These are phyloP conservation scores for Steinernema carpocapsae DNA, from an alignment of 2,888 invertebrate genomes.

Conservation along the genomic window DNA sequence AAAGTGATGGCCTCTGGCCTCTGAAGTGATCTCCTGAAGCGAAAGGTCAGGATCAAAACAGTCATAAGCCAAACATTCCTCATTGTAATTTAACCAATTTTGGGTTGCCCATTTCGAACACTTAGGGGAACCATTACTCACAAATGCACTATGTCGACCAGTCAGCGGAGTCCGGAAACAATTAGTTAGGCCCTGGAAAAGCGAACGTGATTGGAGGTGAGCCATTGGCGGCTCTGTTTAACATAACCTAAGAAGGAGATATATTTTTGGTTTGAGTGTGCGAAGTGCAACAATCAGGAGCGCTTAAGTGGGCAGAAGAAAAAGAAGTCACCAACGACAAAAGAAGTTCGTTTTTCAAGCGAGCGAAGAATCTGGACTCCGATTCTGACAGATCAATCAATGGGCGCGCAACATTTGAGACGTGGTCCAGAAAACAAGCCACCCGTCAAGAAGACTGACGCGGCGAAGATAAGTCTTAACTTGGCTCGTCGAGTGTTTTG, in stretches of 20 bases:
- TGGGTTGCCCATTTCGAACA: not conserved
- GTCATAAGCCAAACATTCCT: no score
- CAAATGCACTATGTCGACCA: not conserved
- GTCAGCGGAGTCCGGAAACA: not conserved
- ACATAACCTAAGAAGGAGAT: not conserved
- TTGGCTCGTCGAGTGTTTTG: constrained; percentile 6
- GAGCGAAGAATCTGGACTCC: not conserved
- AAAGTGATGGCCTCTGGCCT: not conserved
- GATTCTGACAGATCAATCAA: constrained; percentile 32
- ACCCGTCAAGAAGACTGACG: not conserved
- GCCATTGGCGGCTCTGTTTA: not conserved
- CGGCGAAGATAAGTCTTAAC: not conserved
- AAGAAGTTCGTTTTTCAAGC: not conserved
- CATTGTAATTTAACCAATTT: no score
- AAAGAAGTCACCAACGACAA: not conserved
- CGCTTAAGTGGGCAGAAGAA: not conserved
- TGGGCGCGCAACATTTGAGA: constrained; percentile 13
- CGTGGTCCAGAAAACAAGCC: constrained; percentile 18
- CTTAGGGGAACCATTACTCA: not conserved
- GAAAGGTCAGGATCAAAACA: no score
- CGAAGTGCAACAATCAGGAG: constrained; percentile 11
- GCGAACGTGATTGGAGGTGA: not conserved
- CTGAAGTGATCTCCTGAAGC: no score
- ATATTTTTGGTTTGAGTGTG: not conserved
- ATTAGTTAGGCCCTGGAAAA: not conserved